Evolutionary conservation across 2,113 vertebrate genomes (phyloP).

Genomic region (Dipodomys ordii): DNA sequence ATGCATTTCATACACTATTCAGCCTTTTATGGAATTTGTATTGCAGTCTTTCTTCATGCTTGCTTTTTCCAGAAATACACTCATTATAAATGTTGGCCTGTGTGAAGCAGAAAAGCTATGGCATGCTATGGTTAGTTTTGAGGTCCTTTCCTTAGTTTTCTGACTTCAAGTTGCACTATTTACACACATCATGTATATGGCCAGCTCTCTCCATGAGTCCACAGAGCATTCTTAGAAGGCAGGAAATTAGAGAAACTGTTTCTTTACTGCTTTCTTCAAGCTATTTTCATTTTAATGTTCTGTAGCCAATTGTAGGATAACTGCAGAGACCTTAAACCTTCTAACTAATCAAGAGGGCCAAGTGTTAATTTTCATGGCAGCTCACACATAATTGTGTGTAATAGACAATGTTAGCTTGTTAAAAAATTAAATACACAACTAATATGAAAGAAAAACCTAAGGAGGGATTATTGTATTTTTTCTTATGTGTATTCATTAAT

Average conservation of each 20-base stretch:
- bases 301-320: background rate
- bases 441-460: background rate
- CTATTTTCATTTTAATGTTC: background rate
- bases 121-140: background rate
- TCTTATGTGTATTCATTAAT: background rate
- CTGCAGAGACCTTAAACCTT: background rate
- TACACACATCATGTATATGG: background rate
- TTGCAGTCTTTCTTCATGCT: constrained; percentile 23
- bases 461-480: background rate
- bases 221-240: background rate
- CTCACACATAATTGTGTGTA: background rate
- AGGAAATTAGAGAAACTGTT: background rate
- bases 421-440: background rate
- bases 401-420: background rate
- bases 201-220: background rate
- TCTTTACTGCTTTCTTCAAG: background rate
- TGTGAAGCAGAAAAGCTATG: constrained; percentile 27
- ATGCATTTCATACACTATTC: constrained; percentile 7
- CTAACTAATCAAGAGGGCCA: background rate
- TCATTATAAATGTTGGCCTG: background rate
- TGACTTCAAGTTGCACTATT: constrained; percentile 16
- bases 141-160: background rate
- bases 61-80: constrained; percentile 28
- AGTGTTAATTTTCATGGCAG: background rate
- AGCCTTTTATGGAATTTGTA: constrained; percentile 65